Evolutionary conservation across 2,888 invertebrate species (phyloP), one percentile per base, ranked within the genome.

Genomic region (Yponomeuta plumbellus): DNA sequence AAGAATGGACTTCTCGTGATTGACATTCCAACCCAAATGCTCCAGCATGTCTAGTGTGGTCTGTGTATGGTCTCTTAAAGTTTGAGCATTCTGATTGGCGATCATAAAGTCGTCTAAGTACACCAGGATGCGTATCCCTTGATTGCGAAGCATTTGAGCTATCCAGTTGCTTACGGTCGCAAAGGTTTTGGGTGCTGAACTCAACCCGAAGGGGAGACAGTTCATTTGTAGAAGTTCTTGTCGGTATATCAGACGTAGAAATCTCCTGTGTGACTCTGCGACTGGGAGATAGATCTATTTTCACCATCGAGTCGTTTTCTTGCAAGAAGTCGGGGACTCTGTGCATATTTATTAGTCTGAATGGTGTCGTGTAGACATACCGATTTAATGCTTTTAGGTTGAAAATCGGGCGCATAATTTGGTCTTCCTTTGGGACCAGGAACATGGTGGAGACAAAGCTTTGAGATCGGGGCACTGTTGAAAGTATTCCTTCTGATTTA

Each of bases 201-300:
- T 70, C 10, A 76, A 66, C 0, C 77, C 76, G 58, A 76, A 76
- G 0, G 75, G 76, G 0, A 78, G 69, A 13, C 75, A 76, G 0
- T 71, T 78, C 74, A 76, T 73, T 66, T 71, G 65, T 0, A 69
- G 52, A 2, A 73, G 26, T 52, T 71, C 62, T 2, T 40, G 57
- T 40, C 66, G 34, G 68, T 73, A 75, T 11, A 71, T 34, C 1
- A 77, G 63, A 0, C 73, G 64, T 21, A 75, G 66, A 39, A 72
- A 76, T 4, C 72, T 17, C 34, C 72, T 68, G 70, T 75, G 74
- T 20, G 61, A 20, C 11, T 22, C 61, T 0, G 68, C 21, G 26
- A 75, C 61, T 1, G 61, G 21, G 8, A 76, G 20, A 22, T 0
- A 73, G 59, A 59, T 75, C 74, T 20, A 75, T 58, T 66, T 75